Evolutionary conservation across 1,140 invertebrate species (phyloP).

Genomic region (Brachionus plicatilis): DNA sequence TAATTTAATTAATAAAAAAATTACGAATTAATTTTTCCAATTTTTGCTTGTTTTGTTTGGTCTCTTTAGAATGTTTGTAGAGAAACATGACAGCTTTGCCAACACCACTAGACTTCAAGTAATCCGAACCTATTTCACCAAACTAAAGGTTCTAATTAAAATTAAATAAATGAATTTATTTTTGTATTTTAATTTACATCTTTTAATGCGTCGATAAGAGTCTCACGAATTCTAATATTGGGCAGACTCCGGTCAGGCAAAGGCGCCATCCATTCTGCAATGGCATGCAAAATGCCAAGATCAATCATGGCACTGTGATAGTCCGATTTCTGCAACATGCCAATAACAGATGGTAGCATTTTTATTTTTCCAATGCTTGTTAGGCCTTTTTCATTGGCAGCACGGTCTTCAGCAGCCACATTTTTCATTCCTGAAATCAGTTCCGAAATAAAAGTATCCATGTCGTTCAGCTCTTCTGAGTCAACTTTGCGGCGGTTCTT

Average conservation of each 20-base stretch:
- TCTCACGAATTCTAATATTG: conserved; percentile 81
- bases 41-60: conserved; percentile 80
- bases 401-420: conserved; percentile 37
- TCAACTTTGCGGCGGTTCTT: not conserved
- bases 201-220: conserved; percentile 74
- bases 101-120: conserved; percentile 86
- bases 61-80: conserved; percentile 96
- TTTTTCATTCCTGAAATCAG: conserved; percentile 32
- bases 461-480: conserved; percentile 30
- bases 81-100: conserved; percentile 98
- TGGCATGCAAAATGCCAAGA: not conserved
- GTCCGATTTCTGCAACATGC: not conserved
- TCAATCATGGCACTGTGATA: conserved; percentile 11
- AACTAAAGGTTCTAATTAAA: conserved; percentile 64
- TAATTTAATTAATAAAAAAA: not conserved
- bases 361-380: conserved; percentile 23
- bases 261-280: conserved; percentile 86
- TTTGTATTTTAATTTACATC: conserved; percentile 64
- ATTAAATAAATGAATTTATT: not conserved
- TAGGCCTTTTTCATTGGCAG: not conserved
- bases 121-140: conserved; percentile 76
- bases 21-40: conserved; percentile 83
- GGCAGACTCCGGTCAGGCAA: conserved; percentile 93
- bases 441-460: conserved; percentile 8
- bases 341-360: conserved; percentile 1